Evolutionary conservation across 2,888 invertebrate species (phyloP).

Genomic region (Gandaritis pyraliata): DNA sequence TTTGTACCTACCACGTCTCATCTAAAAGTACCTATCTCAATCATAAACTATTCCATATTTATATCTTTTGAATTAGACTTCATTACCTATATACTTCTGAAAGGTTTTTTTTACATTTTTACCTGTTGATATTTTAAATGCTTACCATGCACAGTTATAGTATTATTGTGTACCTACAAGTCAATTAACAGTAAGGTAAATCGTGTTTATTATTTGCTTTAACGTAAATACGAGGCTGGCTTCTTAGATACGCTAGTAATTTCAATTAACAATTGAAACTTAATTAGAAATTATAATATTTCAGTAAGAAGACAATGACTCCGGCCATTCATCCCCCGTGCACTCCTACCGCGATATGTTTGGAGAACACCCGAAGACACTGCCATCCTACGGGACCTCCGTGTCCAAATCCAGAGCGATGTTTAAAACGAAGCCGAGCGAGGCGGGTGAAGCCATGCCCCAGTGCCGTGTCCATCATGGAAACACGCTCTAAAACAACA

Average conservation of each 20-base stretch:
- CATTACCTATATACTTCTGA: conserved; percentile 2
- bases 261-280: background rate
- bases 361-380: conserved; percentile 1
- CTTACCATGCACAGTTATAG: background rate
- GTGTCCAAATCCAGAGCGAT: conserved; percentile 18
- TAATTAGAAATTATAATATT: conserved; percentile 2
- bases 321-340: conserved; percentile 12
- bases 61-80: conserved; percentile 7
- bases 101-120: background rate
- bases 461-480: conserved; percentile 30
- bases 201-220: conserved; percentile 8
- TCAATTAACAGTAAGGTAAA: conserved; percentile 9
- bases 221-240: conserved; percentile 12
- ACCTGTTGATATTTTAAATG: background rate
- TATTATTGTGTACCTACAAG: conserved; percentile 16
- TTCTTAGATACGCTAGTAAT: conserved; percentile 4
- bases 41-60: conserved; percentile 4
- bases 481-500: conserved; percentile 11
- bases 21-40: conserved; percentile 12
- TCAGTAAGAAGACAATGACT: conserved; percentile 10
- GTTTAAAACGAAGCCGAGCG: conserved; percentile 26
- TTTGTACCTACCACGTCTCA: conserved; percentile 26
- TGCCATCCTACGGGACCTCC: conserved; percentile 5
- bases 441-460: conserved; percentile 24
- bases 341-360: conserved; percentile 11